Base-by-base conservation (phyloP, 2,888 invertebrate species). In the Synergus laeviventris region DNA sequence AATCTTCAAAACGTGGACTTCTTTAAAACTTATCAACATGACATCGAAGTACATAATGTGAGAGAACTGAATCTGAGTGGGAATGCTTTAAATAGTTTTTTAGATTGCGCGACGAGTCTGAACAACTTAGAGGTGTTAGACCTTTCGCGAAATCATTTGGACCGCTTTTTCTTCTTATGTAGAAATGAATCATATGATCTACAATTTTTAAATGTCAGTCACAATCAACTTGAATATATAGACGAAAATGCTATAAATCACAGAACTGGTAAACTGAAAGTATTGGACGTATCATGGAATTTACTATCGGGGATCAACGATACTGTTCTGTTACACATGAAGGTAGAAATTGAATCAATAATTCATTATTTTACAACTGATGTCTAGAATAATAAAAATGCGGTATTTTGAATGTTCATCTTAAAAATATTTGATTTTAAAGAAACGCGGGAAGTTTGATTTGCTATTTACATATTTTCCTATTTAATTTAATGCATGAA, bases 201-300 rank as follows among this genome's bases (percentile, higher is more conserved):
- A 78, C 96, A 97, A 91, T 95, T 96, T 83, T 92, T 98, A 70
- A 97, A 97, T 89, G 92, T 98, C 83, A 96, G 97, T 84, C 94
- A 96, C 90, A 98, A 98, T 89, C 93, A 94, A 87, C 92, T 98
- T 76, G 96, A 96, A 89, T 95, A 94, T 78, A 95, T 98, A 80
- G 95, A 89, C 60, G 88, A 90, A 56, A 85, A 85, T 73, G 88
- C 90, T n/a, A 62, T 91, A 1, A 90, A 86, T 78, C 80, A 87
- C n/a, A 84, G 87, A 77, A 83, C 89, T 38, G 81, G 87, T 2
- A 89, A 89, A 62, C 82, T 91, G 4, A 86, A 86, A 79, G 79
- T 86, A 42, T 79, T 91, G 56, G 91, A 91, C 79, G 82, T 91
- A 0, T 91, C 91, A 1, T 88, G 78, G 77, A 91, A 91, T 61